Conservation (phyloP, 2,797 vertebrate species). For the Austrolebias charrua region DNA sequence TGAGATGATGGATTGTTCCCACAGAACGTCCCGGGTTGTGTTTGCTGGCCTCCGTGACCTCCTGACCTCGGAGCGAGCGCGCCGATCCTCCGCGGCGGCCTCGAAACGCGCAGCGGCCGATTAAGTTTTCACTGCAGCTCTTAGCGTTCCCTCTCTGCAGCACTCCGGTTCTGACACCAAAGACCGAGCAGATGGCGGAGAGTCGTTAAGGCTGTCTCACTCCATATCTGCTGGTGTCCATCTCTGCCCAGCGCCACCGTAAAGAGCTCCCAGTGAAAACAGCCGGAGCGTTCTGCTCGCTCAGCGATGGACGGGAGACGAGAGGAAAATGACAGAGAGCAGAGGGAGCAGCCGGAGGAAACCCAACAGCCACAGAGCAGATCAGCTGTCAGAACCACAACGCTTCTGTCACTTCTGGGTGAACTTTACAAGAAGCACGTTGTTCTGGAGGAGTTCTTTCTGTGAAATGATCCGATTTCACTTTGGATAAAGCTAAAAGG, state of each 20-base stretch:
- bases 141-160: constrained; percentile 31
- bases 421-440: too few species aligned
- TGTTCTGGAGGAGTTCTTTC: too few species aligned
- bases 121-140: constrained; percentile 47
- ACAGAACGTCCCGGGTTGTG: neutral
- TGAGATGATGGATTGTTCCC: too few species aligned
- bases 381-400: too few species aligned
- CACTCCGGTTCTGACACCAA: constrained; percentile 37
- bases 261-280: constrained; percentile 51
- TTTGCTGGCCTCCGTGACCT: neutral
- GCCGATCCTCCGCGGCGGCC: too few species aligned
- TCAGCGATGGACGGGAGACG: neutral
- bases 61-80: constrained; percentile 10
- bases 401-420: too few species aligned
- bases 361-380: too few species aligned
- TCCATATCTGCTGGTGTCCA: constrained; percentile 61
- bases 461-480: too few species aligned
- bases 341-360: neutral
- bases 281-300: constrained; percentile 21
- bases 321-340: neutral
- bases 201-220: constrained; percentile 65
- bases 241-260: constrained; percentile 36
- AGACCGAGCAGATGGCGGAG: constrained; percentile 59
- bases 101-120: constrained; percentile 37
- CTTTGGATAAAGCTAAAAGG: too few species aligned